Evolutionary conservation across 2,797 vertebrate species (phyloP).

Genomic region (Diplodus sargus): DNA sequence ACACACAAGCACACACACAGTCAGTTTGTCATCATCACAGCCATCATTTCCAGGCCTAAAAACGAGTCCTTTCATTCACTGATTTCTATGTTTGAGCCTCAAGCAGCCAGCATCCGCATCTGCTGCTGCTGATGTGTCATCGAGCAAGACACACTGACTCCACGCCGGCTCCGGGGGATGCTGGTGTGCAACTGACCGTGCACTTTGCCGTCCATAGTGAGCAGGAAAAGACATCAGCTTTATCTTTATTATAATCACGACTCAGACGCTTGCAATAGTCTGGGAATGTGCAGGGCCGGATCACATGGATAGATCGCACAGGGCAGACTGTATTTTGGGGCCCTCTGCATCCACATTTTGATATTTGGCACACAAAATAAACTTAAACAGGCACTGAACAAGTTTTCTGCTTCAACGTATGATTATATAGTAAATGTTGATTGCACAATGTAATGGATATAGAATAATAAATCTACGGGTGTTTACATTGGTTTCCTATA

Average conservation of each 20-base stretch:
- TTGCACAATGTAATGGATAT: no score
- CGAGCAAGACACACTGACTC: slow-evolving; percentile 47
- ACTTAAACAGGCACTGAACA: no score
- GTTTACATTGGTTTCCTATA: no score
- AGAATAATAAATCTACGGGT: no score
- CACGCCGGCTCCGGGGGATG: neutral
- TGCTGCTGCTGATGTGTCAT: slow-evolving; percentile 44
- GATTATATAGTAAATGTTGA: no score
- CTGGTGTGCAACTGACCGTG: slow-evolving; percentile 18
- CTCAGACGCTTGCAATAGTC: neutral
- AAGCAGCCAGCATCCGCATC: neutral
- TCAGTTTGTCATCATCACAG: slow-evolving; percentile 36
- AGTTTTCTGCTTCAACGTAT: no score
- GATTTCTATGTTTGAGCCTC: neutral
- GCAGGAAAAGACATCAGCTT: neutral
- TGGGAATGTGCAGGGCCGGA: neutral
- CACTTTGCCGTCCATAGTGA: neutral
- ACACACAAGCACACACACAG: neutral
- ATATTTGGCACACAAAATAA: no score
- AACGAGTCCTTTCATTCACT: slow-evolving; percentile 31
- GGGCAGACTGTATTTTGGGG: no score
- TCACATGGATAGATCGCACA: no score
- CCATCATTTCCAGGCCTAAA: slow-evolving; percentile 22
- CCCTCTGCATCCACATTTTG: no score
- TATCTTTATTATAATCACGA: neutral